Percentiles rank a stretch among this genome's conserved stretches.
Conservation (phyloP, 2,888 invertebrate species). For the Chorisops tibialis region DNA sequence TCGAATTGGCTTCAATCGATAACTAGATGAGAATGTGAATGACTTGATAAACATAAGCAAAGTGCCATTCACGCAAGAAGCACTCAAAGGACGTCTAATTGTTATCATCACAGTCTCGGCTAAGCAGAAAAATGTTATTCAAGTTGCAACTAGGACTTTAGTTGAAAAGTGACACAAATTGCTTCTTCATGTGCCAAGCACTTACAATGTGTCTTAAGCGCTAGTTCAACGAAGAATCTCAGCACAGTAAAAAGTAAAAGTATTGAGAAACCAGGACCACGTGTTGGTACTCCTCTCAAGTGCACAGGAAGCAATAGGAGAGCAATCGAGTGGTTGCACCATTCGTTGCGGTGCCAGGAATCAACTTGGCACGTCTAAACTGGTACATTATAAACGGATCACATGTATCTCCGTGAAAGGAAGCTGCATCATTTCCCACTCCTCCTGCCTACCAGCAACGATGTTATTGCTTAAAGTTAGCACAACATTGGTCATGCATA, state of each 20-base stretch:
- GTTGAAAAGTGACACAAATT: background rate
- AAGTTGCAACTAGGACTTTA: background rate
- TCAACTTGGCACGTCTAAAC: background rate
- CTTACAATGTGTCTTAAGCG: background rate
- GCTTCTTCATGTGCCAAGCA: background rate
- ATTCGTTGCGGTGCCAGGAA: background rate
- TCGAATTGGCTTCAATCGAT: background rate
- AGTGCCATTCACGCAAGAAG: background rate
- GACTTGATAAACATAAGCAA: background rate
- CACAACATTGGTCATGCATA: background rate
- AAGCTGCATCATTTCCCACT: background rate
- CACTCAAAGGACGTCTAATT: background rate
- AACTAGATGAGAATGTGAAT: background rate
- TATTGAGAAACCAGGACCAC: no score
- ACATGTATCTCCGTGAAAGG: background rate
- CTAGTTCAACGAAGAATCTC: background rate
- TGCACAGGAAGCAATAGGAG: background rate
- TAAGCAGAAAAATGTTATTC: background rate
- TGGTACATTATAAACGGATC: background rate
- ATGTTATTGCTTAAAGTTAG: constrained; percentile 1
- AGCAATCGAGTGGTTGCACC: background rate
- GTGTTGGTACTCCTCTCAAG: no score
- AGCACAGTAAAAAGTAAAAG: background rate
- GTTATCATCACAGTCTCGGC: background rate
- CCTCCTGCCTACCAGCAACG: background rate